Evolutionary conservation across 2,888 invertebrate species (phyloP), one percentile per base, ranked within the genome.

Genomic region (Eupeodes latifasciatus): DNA sequence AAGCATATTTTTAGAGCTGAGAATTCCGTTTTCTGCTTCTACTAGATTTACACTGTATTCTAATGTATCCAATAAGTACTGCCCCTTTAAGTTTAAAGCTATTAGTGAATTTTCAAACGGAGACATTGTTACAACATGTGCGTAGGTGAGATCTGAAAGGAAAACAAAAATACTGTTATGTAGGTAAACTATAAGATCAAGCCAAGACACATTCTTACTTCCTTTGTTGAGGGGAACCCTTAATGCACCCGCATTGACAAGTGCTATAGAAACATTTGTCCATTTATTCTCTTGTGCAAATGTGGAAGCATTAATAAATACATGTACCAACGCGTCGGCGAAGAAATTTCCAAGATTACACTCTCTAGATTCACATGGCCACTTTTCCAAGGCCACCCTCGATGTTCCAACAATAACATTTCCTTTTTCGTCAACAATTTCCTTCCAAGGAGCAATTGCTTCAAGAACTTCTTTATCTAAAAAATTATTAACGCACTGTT

Each of bases 41-140:
- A 92, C 91, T 44, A 90, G 89, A 64, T 90, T 93, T 0, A 95
- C 94, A 0, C 95, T 94, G 91, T 94, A 94, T 92, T 96, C 96
- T 1, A 96, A 94, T 12, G 96, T 95, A 83, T 95, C 95, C 78
- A 95, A 91, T 5, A 98, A 92, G 90, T 96, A 93, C 84, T 94
- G 93, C 0, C 98, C 98, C 72, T 94, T 94, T 78, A 98, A 92
- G 90, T 96, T 96, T 79, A 96, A 95, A 14, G 96, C 94, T 91
- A 97, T 96, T 83, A 97, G 94, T 64, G 95, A 95, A 93, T 97
- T 97, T 91, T 95, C 95, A 91, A 98, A 98, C 0, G 98, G 98
- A 84, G 96, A 94, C 34, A 96, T 95, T 90, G 95, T 95, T 6
- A 96, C 93, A 10, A 97, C 91, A 81, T 96, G 96, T 72, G 95